Evolutionary conservation across 2,888 invertebrate genomes (phyloP), one percentile per base, ranked within the genome.

Genomic region (Drosophila crucigera): DNA sequence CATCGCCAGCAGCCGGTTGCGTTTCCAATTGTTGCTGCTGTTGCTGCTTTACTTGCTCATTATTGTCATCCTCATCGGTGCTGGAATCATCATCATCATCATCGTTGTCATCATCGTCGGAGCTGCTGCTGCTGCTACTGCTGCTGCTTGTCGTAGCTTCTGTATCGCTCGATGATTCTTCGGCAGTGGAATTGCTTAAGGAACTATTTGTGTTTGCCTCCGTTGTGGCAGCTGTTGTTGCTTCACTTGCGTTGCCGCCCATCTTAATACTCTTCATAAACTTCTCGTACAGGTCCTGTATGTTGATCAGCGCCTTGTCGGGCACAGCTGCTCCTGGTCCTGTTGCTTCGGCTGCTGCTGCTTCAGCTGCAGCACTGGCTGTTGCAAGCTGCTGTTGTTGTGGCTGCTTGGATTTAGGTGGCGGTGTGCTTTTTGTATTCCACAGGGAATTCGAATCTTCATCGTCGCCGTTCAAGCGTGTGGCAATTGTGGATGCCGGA

Each of bases 211-310:
- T 78, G 7, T 60, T 52, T 22, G 56, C 47, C 10, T 41, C 63
- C 6, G 47, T 25, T 16, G 35, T 58, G 10, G 39, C 58, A 30
- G 50, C 25, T 25, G 63, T n/a, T 37, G 71, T 25, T n/a, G 56
- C 55, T 16, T 77, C 73, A 28, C 22, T 52, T 4, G 37, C 22
- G 25, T 19, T 53, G 10, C 14, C 91, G 77, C 55, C 87, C 92
- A 74, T 80, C 33, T 91, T 91, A 31, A 93, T 93, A 76, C 92
- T 93, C 66, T 91, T 92, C 68, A 93, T 91, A 55, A 93, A 93
- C 64, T 92, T 92, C 66, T 93, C 92, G 65, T 93, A 93, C 14
- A 93, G 56, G 10, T 91, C 91, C 64, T 93, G 91, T 84, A 93
- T 93, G 25, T 85, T 92, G 35, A 91, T 90, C 3, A 92, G 68